These are phyloP conservation scores for Steinernema carpocapsae DNA, from an alignment of 2,888 invertebrate genomes.

Conservation along the genomic window DNA sequence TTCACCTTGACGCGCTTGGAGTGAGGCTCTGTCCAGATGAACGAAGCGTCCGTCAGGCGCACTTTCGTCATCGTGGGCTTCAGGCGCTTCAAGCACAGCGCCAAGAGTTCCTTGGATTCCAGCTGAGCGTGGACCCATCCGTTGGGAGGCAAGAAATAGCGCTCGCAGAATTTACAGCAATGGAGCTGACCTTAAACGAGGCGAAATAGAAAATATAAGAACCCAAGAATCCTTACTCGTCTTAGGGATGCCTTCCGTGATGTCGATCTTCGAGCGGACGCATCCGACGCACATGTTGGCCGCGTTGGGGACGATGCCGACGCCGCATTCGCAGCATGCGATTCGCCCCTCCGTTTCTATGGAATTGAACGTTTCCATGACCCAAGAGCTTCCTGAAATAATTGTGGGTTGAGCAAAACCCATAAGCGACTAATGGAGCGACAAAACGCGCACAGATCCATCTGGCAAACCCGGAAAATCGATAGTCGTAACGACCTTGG, in stretches of 20 bases:
- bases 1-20: slow-evolving; percentile 91
- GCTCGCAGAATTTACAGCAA: slow-evolving; percentile 72
- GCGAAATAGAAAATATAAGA: not conserved
- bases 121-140: slow-evolving; percentile 79
- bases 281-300: slow-evolving; percentile 97
- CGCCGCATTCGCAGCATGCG: slow-evolving; percentile 89
- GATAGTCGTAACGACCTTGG: not conserved
- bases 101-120: slow-evolving; percentile 73
- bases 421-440: too few species aligned
- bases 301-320: slow-evolving; percentile 88
- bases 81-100: slow-evolving; percentile 86
- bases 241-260: slow-evolving; percentile 93
- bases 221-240: slow-evolving; percentile 72
- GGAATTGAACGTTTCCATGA: slow-evolving; percentile 38
- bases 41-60: slow-evolving; percentile 90
- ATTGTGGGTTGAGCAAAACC: too few species aligned
- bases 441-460: not conserved
- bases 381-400: slow-evolving; percentile 5
- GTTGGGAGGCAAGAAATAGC: slow-evolving; percentile 86
- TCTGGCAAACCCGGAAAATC: slow-evolving; percentile 1
- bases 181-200: slow-evolving; percentile 58
- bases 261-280: slow-evolving; percentile 86
- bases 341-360: slow-evolving; percentile 54
- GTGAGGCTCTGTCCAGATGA: slow-evolving; percentile 98
- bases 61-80: slow-evolving; percentile 74